Evolutionary conservation across 2,113 vertebrate species (phyloP), one percentile per base, ranked within the genome.

Genomic region (Xenus cinereus): DNA sequence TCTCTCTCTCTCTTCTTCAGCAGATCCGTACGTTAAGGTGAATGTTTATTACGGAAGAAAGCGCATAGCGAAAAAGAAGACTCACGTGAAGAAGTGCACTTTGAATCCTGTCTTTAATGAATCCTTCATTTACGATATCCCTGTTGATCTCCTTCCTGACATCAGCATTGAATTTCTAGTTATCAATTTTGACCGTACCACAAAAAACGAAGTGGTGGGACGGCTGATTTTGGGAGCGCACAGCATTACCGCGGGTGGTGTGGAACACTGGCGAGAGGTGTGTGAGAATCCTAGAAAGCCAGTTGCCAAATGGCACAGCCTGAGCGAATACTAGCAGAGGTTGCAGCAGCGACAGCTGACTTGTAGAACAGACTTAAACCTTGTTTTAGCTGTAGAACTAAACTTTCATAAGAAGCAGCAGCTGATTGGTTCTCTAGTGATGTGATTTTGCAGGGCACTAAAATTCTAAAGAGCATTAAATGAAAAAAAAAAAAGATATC

Each of bases 31-130:
- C 4, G 99, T 99, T 78, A 99, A 99, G 98, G 99, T 99, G 90
- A 99, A 99, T 22, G 98, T 99, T n/a, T 99, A 99, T 96, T 99
- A 99, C 4, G 99, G 99, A 14, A 98, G 99, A 46, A 99, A 99
- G 87, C 99, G 99, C 95, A 99, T 99, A 4, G 99, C 99, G 50
- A 99, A 99, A 97, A 99, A 99, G 98, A 99, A 99, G 91, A 99
- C 99, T 1, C 99, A 99, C 12, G 99, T 99, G 92, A 99, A 99
- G 98, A 99, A 99, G 97, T 98, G 99, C 98, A 99, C 99, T 45
- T 98, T 99, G 97, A 99, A 99, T 89, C 99, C 99, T 0, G 98
- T 99, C 96, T 99, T 99, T 98, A 99, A 99, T 9, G 99, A 99
- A 94, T 99, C 99, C 86, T 99, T 99, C 98, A 99, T 99, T 97